Evolutionary conservation across 53 echinoderm and acorn worm species (phyloP), one percentile per base, ranked within the genome.

Genomic region (Antedon mediterranea): DNA sequence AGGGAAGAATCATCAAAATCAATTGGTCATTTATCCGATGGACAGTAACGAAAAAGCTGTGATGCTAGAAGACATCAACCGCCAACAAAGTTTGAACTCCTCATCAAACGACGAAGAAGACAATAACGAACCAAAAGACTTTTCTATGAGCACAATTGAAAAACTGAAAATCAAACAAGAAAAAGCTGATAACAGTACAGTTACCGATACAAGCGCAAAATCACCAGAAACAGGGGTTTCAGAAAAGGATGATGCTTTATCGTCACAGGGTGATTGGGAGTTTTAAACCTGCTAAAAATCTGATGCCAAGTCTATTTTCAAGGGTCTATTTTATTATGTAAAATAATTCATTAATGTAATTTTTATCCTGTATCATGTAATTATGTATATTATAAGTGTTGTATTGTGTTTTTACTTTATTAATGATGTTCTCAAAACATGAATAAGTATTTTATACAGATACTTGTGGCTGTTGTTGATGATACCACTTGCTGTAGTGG

Each of bases 231-330:
- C 23, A 23, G 57, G 11, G 2, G 23, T 23, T 57, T 1, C 9
- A 57, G 20, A 57, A 23, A 18, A 6, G 23, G 57, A 57, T 8
- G 57, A 57, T 37, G 37, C 37, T 3, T 23, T 57, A 23, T 85
- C 75, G 43, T n/a, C n/a, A n/a, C 77, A 81, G n/a, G 85, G 44
- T 32, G 89, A 89, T 4, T 89, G 89, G 89, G 89, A 89, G 42
- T 89, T 89, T 32, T 89, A 71, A 79, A 28, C 32, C n/a, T 8
- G n/a, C n/a, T n/a, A n/a, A n/a, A n/a, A n/a, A n/a, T n/a, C n/a
- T n/a, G n/a, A n/a, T n/a, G n/a, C n/a, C n/a, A n/a, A n/a, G n/a
- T n/a, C n/a, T n/a, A n/a, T n/a, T n/a, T n/a, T n/a, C n/a, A n/a
- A n/a, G n/a, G n/a, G n/a, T n/a, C n/a, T n/a, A n/a, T n/a, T n/a